phyloP scores from a whole-genome alignment of 2,113 vertebrate genomes.

The Mola mola region DNA sequence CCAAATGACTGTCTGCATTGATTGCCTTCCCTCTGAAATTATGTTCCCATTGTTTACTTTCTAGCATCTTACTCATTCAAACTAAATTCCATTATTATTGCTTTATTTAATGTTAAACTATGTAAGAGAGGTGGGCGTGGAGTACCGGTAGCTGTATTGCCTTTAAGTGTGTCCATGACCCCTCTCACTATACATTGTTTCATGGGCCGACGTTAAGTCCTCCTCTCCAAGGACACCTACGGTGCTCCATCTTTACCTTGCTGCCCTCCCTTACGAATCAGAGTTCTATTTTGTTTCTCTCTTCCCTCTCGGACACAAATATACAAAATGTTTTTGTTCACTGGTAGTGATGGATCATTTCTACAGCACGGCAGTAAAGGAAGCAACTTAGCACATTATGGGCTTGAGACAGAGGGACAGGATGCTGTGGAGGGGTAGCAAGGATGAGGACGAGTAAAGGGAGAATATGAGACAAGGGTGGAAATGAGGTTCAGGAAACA shows the following conservation, averaged over 20 bases:
- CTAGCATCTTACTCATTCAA: constrained; percentile 98
- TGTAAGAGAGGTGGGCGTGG: constrained; percentile 87
- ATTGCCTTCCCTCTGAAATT: constrained; percentile 98
- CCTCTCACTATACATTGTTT: constrained; percentile 59
- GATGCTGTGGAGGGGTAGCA: constrained; percentile 42
- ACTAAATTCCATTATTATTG: constrained; percentile 99
- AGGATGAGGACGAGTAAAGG: constrained; percentile 46
- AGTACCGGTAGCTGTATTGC: constrained; percentile 82
- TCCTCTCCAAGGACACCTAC: constrained; percentile 67
- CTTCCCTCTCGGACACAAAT: constrained; percentile 64
- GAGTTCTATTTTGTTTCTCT: constrained; percentile 58
- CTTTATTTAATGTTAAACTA: constrained; percentile 99
- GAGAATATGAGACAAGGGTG: constrained; percentile 49
- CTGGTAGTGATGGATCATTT: constrained; percentile 73
- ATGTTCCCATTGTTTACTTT: constrained; percentile 99
- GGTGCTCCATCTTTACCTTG: constrained; percentile 67
- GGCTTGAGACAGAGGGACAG: constrained; percentile 55
- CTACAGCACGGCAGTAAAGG: constrained; percentile 45
- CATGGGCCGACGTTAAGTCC: constrained; percentile 62
- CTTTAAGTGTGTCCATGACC: constrained; percentile 64
- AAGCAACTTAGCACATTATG: constrained; percentile 59
- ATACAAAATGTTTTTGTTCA: constrained; percentile 71
- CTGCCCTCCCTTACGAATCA: constrained; percentile 55
- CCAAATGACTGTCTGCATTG: constrained; percentile 99
- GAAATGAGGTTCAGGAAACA: constrained; percentile 65